phyloP scores from a whole-genome alignment of 2,797 vertebrate genomes.

The Champsocephalus gunnari region DNA sequence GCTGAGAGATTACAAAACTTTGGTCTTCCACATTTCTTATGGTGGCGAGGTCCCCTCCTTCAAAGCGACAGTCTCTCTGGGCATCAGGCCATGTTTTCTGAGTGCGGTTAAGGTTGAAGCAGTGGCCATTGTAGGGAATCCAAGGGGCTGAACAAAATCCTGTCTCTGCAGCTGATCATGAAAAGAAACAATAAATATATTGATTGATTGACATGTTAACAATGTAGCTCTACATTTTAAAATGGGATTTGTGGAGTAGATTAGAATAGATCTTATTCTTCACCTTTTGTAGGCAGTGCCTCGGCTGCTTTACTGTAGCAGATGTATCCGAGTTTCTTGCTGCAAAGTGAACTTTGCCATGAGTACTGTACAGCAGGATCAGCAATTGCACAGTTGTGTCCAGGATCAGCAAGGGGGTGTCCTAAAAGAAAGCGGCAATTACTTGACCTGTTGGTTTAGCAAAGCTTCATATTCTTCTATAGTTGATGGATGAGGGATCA shows the following conservation, averaged over 20 bases:
- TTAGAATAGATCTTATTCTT: neutral
- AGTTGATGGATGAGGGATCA: neutral
- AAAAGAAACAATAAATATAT: neutral
- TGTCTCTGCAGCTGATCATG: conserved; percentile 47
- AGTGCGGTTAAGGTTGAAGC: conserved; percentile 86
- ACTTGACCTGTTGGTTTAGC: neutral
- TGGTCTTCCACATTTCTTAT: conserved; percentile 90
- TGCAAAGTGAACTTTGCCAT: conserved; percentile 89
- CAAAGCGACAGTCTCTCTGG: conserved; percentile 82
- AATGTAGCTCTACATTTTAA: neutral
- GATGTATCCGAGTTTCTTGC: conserved; percentile 89
- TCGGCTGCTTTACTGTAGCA: conserved; percentile 79
- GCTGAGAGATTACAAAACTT: conserved; percentile 90
- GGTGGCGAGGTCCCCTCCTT: conserved; percentile 88
- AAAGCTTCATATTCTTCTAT: neutral
- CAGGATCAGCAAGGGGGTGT: conserved; percentile 86
- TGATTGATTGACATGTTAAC: neutral
- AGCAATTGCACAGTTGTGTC: conserved; percentile 86
- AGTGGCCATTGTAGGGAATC: conserved; percentile 89
- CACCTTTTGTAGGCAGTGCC: conserved; percentile 27
- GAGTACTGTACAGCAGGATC: conserved; percentile 82
- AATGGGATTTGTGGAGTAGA: neutral
- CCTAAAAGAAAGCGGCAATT: conserved; percentile 74
- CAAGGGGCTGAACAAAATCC: conserved; percentile 86
- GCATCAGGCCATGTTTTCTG: conserved; percentile 87